Percentiles rank a stretch among this genome's conserved stretches.
Conservation (phyloP, 2,797 vertebrate species). For the Parotocinclus haroldoi region DNA sequence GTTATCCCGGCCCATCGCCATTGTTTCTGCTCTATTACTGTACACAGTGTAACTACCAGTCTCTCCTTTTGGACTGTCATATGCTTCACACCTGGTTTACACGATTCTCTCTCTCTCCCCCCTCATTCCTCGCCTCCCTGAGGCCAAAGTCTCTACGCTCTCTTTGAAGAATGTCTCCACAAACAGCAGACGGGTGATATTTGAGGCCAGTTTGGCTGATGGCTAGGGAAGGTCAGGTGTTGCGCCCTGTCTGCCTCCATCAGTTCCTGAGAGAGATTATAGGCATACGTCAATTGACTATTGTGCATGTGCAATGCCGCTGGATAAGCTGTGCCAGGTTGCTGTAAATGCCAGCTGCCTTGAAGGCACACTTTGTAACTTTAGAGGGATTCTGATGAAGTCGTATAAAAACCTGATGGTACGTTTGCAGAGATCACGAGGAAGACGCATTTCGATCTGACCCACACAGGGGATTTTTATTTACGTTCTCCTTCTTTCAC, state of each 20-base stretch:
- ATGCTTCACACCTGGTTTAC: constrained; percentile 34
- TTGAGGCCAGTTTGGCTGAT: constrained; percentile 15
- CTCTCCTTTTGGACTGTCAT: constrained; percentile 13
- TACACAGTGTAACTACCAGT: not conserved
- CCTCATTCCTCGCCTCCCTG: constrained; percentile 1
- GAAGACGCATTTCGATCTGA: not conserved
- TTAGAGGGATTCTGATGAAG: constrained; percentile 17
- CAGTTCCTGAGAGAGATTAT: constrained; percentile 21
- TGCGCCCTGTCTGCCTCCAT: constrained; percentile 17
- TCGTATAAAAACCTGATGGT: constrained; percentile 35
- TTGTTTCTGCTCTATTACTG: not conserved
- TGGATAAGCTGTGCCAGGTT: constrained; percentile 9
- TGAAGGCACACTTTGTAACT: constrained; percentile 22
- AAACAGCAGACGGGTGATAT: constrained; percentile 2
- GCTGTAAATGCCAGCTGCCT: constrained; percentile 10
- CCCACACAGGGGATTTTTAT: too few species aligned
- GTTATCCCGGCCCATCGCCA: not conserved
- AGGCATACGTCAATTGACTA: constrained; percentile 16
- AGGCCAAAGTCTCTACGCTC: not conserved
- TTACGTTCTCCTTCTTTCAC: not conserved
- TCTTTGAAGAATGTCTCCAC: constrained; percentile 36
- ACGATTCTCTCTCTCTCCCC: not conserved
- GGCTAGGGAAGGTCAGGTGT: constrained; percentile 29
- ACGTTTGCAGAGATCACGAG: constrained; percentile 30
- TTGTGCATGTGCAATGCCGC: constrained; percentile 23